Evolutionary conservation across 2,888 invertebrate genomes (phyloP).

Genomic region (Lithophane socia): DNA sequence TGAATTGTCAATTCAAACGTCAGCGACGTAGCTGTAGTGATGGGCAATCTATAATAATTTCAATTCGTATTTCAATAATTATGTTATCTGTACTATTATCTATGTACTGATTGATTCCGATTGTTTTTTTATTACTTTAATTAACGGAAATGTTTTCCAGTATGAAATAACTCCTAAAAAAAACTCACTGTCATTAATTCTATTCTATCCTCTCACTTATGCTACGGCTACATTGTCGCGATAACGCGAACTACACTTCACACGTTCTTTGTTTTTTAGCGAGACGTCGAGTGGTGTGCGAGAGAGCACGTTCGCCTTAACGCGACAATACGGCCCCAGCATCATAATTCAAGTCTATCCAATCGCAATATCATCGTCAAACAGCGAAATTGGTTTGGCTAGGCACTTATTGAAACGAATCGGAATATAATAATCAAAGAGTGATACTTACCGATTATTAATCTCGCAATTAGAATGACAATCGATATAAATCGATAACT

Average conservation of each 20-base stretch:
- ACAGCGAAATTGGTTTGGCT: not conserved
- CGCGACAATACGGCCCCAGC: no score
- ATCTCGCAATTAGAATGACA: not conserved
- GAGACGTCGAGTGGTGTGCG: no score
- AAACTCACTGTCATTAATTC: not conserved
- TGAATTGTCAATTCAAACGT: conserved; percentile 18
- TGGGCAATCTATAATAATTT: not conserved
- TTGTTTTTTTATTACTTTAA: no score
- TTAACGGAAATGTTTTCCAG: not conserved
- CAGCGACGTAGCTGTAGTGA: conserved; percentile 9
- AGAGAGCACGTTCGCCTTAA: no score
- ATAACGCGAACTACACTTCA: no score
- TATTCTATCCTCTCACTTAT: no score
- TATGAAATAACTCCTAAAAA: no score
- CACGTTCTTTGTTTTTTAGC: no score
- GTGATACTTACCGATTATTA: not conserved
- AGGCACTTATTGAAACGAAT: not conserved
- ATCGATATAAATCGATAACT: conserved; percentile 17
- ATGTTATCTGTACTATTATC: not conserved
- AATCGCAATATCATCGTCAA: not conserved
- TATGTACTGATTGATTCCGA: no score
- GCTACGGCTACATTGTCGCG: no score
- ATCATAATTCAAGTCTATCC: no score
- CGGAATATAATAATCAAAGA: not conserved
- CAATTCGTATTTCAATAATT: no score